Evolutionary conservation across 2,797 vertebrate genomes (phyloP).

Genomic region (Leptodactylus fallax): DNA sequence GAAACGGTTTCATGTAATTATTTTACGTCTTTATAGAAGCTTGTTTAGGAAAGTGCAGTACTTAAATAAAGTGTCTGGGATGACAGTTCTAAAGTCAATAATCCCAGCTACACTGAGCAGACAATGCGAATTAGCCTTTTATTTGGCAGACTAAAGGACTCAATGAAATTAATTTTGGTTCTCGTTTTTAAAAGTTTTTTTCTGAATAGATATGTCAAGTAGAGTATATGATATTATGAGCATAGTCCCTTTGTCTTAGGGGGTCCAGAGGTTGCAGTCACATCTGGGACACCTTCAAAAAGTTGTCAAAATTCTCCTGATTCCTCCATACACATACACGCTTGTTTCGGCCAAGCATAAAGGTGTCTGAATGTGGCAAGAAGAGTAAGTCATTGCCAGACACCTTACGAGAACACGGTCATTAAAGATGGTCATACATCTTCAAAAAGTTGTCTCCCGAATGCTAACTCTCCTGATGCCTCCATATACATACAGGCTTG

Average conservation of each 20-base stretch:
- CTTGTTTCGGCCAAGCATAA: too few species aligned
- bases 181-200: neutral
- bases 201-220: neutral
- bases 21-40: constrained; percentile 41
- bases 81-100: constrained; percentile 46
- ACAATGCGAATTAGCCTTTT: constrained; percentile 15
- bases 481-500: too few species aligned
- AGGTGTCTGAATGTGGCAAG: too few species aligned
- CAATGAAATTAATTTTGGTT: constrained; percentile 22
- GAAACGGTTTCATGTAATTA: constrained; percentile 54
- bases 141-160: constrained; percentile 7
- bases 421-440: too few species aligned
- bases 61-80: constrained; percentile 61
- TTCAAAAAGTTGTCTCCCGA: too few species aligned
- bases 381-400: too few species aligned
- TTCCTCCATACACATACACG: too few species aligned
- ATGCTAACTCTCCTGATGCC: too few species aligned
- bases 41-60: constrained; percentile 56
- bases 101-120: constrained; percentile 12
- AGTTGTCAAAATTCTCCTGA: too few species aligned
- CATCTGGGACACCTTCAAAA: neutral
- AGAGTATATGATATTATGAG: neutral
- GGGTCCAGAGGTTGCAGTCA: neutral
- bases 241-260: neutral
- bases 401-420: too few species aligned